Evolutionary conservation across 2,888 invertebrate genomes (phyloP).

Genomic region (Amphimallon solstitiale): DNA sequence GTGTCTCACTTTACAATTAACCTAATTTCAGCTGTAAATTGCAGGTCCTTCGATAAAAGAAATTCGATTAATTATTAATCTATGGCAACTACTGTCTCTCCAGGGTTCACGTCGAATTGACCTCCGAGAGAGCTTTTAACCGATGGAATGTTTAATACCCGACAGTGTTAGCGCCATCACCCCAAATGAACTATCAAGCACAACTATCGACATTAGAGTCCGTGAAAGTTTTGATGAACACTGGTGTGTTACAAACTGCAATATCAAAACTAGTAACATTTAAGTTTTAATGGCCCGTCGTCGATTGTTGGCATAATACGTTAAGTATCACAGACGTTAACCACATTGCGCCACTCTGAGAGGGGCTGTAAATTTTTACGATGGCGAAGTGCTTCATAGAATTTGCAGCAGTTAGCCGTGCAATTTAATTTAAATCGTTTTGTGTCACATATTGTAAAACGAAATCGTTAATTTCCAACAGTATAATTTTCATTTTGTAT

Average conservation of each 20-base stretch:
- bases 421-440: no score
- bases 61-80: constrained; percentile 13
- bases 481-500: no score
- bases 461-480: no score
- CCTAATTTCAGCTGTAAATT: no score
- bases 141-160: constrained; percentile 1
- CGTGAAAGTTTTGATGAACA: constrained; percentile 22
- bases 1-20: no score
- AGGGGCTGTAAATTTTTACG: no score
- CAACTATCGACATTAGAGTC: constrained; percentile 11
- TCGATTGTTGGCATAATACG: background rate
- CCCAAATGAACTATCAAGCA: constrained; percentile 13
- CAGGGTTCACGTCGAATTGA: background rate
- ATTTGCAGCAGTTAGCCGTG: no score
- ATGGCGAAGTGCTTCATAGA: no score
- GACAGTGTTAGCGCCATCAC: constrained; percentile 8
- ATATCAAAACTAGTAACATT: constrained; percentile 6
- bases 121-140: background rate
- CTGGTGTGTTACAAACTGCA: constrained; percentile 17
- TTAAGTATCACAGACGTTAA: background rate
- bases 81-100: background rate
- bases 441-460: no score
- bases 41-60: background rate
- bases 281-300: constrained; percentile 19
- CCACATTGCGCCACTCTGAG: no score